A percentile compares a stretch with the other conserved stretches of the same genome.
These are phyloP conservation scores for Zapornia atra DNA, from an alignment of 2,113 vertebrate species.

Conservation along the genomic window DNA sequence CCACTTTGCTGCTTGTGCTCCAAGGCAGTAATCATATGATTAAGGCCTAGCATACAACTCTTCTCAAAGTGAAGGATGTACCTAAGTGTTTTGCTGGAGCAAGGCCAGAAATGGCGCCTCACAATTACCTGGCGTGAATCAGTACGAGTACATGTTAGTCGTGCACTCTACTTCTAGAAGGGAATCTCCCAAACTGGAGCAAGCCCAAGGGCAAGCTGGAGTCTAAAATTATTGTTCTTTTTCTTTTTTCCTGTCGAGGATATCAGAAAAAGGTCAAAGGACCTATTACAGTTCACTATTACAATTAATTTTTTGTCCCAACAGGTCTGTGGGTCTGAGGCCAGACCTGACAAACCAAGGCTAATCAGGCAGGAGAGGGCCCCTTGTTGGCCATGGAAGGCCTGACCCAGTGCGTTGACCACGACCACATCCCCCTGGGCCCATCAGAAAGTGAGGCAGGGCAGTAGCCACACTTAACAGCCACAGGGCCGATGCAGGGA, in stretches of 20 bases:
- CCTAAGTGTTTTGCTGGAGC: neutral
- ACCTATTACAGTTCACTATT: fast-evolving
- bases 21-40: neutral
- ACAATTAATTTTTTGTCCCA: fast-evolving
- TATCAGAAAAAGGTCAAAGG: neutral
- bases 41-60: neutral
- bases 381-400: fast-evolving
- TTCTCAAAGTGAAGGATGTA: neutral
- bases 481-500: fast-evolving
- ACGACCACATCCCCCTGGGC: fast-evolving
- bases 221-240: neutral
- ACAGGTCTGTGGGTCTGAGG: fast-evolving
- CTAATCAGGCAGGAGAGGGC: fast-evolving
- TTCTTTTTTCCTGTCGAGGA: neutral
- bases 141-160: fast-evolving
- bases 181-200: neutral
- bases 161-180: neutral
- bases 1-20: neutral
- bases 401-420: fast-evolving
- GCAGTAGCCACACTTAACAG: neutral
- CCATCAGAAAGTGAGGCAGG: fast-evolving
- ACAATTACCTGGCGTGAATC: neutral
- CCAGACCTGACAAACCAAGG: fast-evolving
- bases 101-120: neutral
- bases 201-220: neutral